phyloP scores from a whole-genome alignment of 2,888 invertebrate species.

The Mayetiola destructor region DNA sequence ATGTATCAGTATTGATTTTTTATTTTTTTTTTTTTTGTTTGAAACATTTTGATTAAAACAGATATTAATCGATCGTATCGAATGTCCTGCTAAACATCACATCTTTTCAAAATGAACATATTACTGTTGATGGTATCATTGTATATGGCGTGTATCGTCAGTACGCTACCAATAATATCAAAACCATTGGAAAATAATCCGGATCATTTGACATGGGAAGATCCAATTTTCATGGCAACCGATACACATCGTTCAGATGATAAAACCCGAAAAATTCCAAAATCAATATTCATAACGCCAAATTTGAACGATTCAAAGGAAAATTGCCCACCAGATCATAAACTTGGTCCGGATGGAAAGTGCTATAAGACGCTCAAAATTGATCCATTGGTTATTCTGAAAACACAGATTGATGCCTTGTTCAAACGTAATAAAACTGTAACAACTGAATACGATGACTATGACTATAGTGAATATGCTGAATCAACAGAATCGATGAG shows the following conservation, averaged over 20 bases:
- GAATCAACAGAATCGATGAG: slow-evolving; percentile 13
- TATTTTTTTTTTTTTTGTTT: no score
- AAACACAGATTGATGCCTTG: slow-evolving; percentile 7
- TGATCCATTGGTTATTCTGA: slow-evolving; percentile 5
- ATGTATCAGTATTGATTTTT: no score
- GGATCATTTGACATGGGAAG: slow-evolving; percentile 15
- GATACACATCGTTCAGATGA: slow-evolving; percentile 2
- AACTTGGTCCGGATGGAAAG: slow-evolving; percentile 5
- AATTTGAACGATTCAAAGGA: slow-evolving; percentile 12
- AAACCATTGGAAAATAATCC: slow-evolving; percentile 15
- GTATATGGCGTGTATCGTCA: background rate
- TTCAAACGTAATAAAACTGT: background rate
- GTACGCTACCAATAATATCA: slow-evolving; percentile 13
- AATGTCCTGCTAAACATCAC: no score
- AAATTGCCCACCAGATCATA: slow-evolving; percentile 5
- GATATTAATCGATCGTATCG: no score
- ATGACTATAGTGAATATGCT: slow-evolving; percentile 11
- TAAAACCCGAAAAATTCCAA: slow-evolving; percentile 14
- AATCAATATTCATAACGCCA: slow-evolving; percentile 16
- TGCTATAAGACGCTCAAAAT: slow-evolving; percentile 7
- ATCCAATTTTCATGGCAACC: background rate
- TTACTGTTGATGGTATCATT: no score
- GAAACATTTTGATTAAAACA: no score
- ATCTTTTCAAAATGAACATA: no score
- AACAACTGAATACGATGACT: background rate